Conservation (phyloP, 1,140 invertebrate genomes). For the Pararge aegeria region DNA sequence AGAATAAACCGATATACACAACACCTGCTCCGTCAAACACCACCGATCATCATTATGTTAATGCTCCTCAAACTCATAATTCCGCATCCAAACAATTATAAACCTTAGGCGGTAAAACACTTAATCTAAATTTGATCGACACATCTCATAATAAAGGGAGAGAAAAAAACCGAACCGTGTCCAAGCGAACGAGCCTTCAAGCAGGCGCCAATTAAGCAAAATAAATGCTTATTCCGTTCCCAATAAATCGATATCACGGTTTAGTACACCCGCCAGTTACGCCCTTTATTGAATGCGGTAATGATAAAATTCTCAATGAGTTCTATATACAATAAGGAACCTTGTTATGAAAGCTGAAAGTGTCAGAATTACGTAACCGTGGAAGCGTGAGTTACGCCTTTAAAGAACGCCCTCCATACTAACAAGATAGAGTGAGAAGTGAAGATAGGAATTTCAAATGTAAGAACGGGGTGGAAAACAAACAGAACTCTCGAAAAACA, state of each 20-base stretch:
- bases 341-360: slow-evolving; percentile 74
- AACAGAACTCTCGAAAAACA: slow-evolving; percentile 77
- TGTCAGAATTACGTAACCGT: slow-evolving; percentile 74
- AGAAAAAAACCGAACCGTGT: slow-evolving; percentile 52
- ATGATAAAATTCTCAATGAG: slow-evolving; percentile 44
- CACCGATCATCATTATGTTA: slow-evolving; percentile 71
- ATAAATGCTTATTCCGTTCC: slow-evolving; percentile 68
- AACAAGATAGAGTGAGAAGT: slow-evolving; percentile 70
- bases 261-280: slow-evolving; percentile 56
- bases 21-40: slow-evolving; percentile 75
- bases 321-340: slow-evolving; percentile 56
- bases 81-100: slow-evolving; percentile 42
- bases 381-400: slow-evolving; percentile 73
- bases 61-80: slow-evolving; percentile 60
- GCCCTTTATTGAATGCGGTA: slow-evolving; percentile 62
- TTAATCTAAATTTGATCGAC: slow-evolving; percentile 39
- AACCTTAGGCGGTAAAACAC: slow-evolving; percentile 42
- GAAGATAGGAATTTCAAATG: slow-evolving; percentile 38
- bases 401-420: slow-evolving; percentile 60
- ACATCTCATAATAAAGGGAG: slow-evolving; percentile 32
- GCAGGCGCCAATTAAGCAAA: slow-evolving; percentile 69
- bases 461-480: slow-evolving; percentile 54
- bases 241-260: slow-evolving; percentile 69
- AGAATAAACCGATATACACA: slow-evolving; percentile 73
- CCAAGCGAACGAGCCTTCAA: slow-evolving; percentile 58